Base-by-base conservation (phyloP, 2,888 invertebrate species). In the Ceramica pisi region DNA sequence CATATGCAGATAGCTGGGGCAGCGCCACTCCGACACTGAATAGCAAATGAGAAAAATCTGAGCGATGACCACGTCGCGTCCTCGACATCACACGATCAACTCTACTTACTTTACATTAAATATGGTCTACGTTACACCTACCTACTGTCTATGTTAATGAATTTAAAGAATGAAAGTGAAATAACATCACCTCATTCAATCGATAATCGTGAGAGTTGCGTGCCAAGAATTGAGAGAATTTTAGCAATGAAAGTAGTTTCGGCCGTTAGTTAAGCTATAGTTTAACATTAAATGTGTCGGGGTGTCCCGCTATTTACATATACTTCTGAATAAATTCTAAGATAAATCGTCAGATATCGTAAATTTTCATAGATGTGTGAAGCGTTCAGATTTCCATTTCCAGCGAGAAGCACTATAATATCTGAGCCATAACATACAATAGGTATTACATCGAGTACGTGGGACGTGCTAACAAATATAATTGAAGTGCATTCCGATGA, bases 401-500 rank as follows among this genome's bases (percentile, higher is more conserved):
- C 38, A 81, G 71, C 65, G 79, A 63, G 72, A 63, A 73, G 55
- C 65, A 76, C 60, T 71, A 14, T 16, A 78, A 70, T 76, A 80
- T 61, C 61, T 66, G 77, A 82, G 77, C 71, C 74, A 69, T 74
- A 75, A 72, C 31, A 81, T 74, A 87, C 86, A 88, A 91, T 89
- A 85, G 86, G 83, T 86, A 87, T 88, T 88, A 87, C 85, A 87
- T 86, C 83, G 85, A 85, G 88, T 88, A 90, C 87, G 88, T 90
- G 90, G 90, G 91, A 90, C 88, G 89, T 91, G 91, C 89, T 90
- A 91, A 92, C 91, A 90, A 93, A 92, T 92, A 90, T 92, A 94
- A 92, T 93, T 91, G 91, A 91, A 91, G 91, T 92, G 93, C 94
- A 95, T 95, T 95, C 95, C 95, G 86, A 89, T 87, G 94, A 93